Evolutionary conservation across 2,113 vertebrate species (phyloP), one percentile per base, ranked within the genome.

Genomic region (Bos javanicus): DNA sequence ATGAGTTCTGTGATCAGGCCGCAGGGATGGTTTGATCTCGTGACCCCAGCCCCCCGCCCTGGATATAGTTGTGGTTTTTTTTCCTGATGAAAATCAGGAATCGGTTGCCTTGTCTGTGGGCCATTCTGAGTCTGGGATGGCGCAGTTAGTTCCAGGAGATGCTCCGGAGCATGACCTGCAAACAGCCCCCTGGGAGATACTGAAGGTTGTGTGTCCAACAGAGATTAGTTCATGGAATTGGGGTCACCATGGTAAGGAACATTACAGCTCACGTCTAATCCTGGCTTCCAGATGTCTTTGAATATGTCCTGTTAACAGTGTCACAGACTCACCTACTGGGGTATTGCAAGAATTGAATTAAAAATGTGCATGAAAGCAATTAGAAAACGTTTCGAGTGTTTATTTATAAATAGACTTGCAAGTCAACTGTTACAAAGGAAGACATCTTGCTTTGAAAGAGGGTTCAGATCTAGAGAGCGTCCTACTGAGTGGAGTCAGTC

Each of bases 11-110:
- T 2, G 15, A 17, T 12, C 15, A 28, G 21, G 16, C 33, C 0
- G 7, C 1, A 3, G 19, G 39, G 28, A 17, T 1, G 1, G 1
- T 36, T 1, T n/a, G 33, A 25, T 11, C 78, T 2, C 1, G 11
- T 23, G 52, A n/a, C 43, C 26, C 26, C 28, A 30, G 26, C 2
- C 15, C 16, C 16, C 33, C 1, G 1, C 67, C 67, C 67, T 11
- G n/a, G n/a, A 39, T 39, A 23, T 71, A 39, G n/a, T 13, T 71
- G 67, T 71, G 33, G 0, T 43, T 10, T 48, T n/a, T 64, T 59
- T 46, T 30, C 71, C 93, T 46, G 19, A n/a, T 46, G 36, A 82
- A 54, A 56, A 46, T 14, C 12, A 9, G 43, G 64, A 17, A 78
- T 6, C 0, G 0, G 23, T 15, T 50, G 14, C 12, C 12, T 57